A percentile compares a stretch with the other conserved stretches of the same genome.
Evolutionary conservation across 2,113 vertebrate genomes (phyloP).

Genomic region (Maccullochella peelii): DNA sequence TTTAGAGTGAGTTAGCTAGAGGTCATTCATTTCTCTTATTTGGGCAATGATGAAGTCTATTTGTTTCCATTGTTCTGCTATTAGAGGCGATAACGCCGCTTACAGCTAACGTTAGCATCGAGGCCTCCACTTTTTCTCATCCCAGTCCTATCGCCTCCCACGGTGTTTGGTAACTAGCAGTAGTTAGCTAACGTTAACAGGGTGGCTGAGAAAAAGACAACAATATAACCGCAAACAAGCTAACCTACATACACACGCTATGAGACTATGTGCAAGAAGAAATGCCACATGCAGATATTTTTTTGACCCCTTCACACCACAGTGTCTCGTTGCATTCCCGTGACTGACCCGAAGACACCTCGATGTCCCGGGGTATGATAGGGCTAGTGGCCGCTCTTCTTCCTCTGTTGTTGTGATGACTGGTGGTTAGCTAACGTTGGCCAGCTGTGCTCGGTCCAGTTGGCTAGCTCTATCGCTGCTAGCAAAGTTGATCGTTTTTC

Average conservation of each 20-base stretch:
- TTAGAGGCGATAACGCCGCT: slow-evolving; percentile 66
- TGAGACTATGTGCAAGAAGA: not conserved
- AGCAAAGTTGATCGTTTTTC: slow-evolving; percentile 74
- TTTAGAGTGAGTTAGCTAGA: fast-evolving
- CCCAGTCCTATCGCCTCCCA: slow-evolving; percentile 65
- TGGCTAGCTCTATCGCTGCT: slow-evolving; percentile 66
- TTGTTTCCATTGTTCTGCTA: slow-evolving; percentile 69
- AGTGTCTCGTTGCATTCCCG: slow-evolving; percentile 8
- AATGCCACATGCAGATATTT: slow-evolving; percentile 1
- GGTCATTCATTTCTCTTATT: not conserved
- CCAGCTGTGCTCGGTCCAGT: slow-evolving; percentile 77
- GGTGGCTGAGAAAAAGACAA: slow-evolving; percentile 32
- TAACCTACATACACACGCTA: slow-evolving; percentile 14
- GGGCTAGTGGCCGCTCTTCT: slow-evolving; percentile 66
- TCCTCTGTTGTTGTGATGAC: slow-evolving; percentile 77
- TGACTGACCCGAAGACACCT: slow-evolving; percentile 80
- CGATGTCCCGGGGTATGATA: slow-evolving; percentile 75
- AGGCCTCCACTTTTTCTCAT: slow-evolving; percentile 79
- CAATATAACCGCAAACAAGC: slow-evolving; percentile 15
- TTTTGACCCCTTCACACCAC: not conserved
- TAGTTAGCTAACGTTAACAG: slow-evolving; percentile 49
- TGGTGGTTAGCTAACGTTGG: slow-evolving; percentile 70
- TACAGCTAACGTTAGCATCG: slow-evolving; percentile 71
- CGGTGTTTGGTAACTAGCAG: slow-evolving; percentile 45
- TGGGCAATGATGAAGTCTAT: slow-evolving; percentile 21